These are phyloP conservation scores for Fopius arisanus DNA, from an alignment of 1,140 invertebrate genomes.

Conservation along the genomic window DNA sequence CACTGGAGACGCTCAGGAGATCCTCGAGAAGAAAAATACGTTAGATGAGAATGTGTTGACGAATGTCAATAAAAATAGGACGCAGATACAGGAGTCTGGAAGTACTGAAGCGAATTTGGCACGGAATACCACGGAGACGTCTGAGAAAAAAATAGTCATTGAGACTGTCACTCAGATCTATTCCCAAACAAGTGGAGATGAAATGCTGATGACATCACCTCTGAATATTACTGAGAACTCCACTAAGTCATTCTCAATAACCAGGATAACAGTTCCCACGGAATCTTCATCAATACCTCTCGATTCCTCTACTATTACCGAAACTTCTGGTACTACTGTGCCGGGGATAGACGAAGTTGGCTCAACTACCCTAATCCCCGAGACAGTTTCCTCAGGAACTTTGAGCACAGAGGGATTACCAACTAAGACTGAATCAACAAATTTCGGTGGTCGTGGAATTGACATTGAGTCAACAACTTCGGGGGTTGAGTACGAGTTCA, in stretches of 20 bases:
- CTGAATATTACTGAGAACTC: slow-evolving; percentile 30
- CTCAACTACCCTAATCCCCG: slow-evolving; percentile 12
- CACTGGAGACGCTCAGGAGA: slow-evolving; percentile 17
- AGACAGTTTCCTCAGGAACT: slow-evolving; percentile 11
- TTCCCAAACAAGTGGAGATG: slow-evolving; percentile 35
- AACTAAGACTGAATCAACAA: neutral
- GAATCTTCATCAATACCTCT: neutral
- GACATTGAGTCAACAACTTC: slow-evolving; percentile 37
- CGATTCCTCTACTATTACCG: neutral
- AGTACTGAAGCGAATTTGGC: slow-evolving; percentile 6
- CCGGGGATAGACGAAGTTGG: neutral
- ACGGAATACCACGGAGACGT: slow-evolving; percentile 24
- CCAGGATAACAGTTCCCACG: neutral
- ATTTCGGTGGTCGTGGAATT: neutral
- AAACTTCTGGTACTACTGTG: neutral
- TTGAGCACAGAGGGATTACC: neutral
- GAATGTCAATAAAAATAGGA: slow-evolving; percentile 29
- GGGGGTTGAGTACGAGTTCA: slow-evolving; percentile 51
- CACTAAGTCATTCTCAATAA: neutral
- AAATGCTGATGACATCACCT: slow-evolving; percentile 32
- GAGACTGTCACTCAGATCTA: slow-evolving; percentile 24
- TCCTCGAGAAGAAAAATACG: slow-evolving; percentile 19
- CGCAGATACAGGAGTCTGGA: neutral
- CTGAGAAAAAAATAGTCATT: neutral
- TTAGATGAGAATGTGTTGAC: slow-evolving; percentile 45